phyloP scores from a whole-genome alignment of 2,888 invertebrate genomes.

The Tipula unca region DNA sequence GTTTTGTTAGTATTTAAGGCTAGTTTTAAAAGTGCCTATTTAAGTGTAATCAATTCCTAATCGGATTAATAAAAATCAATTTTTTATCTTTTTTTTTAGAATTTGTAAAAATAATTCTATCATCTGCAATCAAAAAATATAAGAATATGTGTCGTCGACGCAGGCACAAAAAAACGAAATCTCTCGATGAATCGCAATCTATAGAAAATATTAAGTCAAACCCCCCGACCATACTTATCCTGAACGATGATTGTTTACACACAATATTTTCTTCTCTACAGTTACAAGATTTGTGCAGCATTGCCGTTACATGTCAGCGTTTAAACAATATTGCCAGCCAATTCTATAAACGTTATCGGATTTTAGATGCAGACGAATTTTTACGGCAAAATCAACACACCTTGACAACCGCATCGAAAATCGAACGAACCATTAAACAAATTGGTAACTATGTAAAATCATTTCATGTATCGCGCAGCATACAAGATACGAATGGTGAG shows the following conservation, averaged over 20 bases:
- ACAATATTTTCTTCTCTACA: not conserved
- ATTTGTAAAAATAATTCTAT: no score
- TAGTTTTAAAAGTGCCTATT: no score
- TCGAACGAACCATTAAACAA: not conserved
- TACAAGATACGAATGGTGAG: not conserved
- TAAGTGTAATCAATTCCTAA: no score
- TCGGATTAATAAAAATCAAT: no score
- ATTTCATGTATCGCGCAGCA: not conserved
- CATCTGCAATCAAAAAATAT: no score
- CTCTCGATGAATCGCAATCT: not conserved
- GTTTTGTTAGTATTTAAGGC: no score
- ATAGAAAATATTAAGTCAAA: not conserved
- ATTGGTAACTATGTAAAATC: not conserved
- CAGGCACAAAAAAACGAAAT: not conserved
- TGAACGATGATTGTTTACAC: not conserved
- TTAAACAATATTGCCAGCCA: not conserved
- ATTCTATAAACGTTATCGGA: not conserved
- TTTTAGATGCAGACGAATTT: not conserved
- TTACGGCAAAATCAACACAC: not conserved
- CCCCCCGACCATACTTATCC: not conserved
- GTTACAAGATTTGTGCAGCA: not conserved
- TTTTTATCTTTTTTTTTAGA: no score
- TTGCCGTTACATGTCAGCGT: not conserved
- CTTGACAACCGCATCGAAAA: not conserved
- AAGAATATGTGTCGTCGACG: not conserved